Evolutionary conservation across 2,797 vertebrate species (phyloP).

Genomic region (Pantherophis alleghaniensis): DNA sequence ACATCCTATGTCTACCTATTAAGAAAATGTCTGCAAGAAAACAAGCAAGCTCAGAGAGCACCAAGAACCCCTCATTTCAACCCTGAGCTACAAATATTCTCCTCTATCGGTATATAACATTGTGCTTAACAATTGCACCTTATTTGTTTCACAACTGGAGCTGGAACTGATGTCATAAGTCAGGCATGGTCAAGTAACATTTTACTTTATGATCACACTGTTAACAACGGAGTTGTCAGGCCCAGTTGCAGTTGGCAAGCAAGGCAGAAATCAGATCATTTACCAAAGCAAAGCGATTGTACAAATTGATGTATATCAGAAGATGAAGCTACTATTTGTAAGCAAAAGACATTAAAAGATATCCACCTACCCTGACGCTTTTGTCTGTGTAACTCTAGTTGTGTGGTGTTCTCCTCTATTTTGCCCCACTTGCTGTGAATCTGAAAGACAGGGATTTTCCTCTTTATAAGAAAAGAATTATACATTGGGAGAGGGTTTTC

Average conservation of each 20-base stretch:
- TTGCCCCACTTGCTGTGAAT: neutral
- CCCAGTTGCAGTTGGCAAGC: neutral
- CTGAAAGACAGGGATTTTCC: conserved; percentile 33
- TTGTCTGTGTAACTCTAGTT: conserved; percentile 45
- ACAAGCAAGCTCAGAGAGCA: neutral
- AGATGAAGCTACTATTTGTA: neutral
- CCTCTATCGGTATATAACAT: neutral
- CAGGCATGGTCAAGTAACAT: neutral
- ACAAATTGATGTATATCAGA: neutral
- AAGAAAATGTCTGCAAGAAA: neutral
- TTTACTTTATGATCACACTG: neutral
- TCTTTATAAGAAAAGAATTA: neutral
- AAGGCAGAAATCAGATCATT: neutral
- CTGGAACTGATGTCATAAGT: neutral
- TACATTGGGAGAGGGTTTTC: neutral
- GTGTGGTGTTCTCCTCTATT: conserved; percentile 6
- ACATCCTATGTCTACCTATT: neutral
- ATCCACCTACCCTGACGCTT: conserved; percentile 60
- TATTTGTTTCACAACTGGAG: neutral
- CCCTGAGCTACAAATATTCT: neutral
- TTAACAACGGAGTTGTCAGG: neutral
- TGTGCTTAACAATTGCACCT: neutral
- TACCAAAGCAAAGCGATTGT: neutral
- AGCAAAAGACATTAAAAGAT: neutral
- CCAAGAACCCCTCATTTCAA: neutral